These are phyloP conservation scores for Thomomys bottae DNA, from an alignment of 2,113 vertebrate species.

Conservation along the genomic window DNA sequence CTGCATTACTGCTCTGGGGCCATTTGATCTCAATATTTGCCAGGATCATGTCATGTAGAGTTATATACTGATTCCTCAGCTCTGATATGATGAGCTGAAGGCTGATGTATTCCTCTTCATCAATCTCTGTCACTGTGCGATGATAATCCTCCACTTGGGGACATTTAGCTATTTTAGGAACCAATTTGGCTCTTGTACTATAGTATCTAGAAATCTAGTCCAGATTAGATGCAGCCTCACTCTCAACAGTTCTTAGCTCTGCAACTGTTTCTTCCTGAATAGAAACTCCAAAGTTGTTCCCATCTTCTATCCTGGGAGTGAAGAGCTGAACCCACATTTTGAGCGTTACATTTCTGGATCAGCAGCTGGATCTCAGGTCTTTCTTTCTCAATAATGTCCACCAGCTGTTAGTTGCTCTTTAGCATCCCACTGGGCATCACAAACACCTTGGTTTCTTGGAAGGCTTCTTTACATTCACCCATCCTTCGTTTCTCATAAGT, in stretches of 20 bases:
- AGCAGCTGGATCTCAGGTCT: constrained; percentile 99
- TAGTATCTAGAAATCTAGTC: constrained; percentile 99
- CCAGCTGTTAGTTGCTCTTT: constrained; percentile 97
- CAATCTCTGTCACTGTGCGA: constrained; percentile 98
- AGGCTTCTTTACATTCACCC: constrained; percentile 93
- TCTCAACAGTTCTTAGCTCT: constrained; percentile 97
- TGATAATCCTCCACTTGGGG: constrained; percentile 99
- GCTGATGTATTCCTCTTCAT: constrained; percentile 99
- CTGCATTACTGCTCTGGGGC: constrained; percentile 98
- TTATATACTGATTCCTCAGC: constrained; percentile 99
- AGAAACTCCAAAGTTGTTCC: constrained; percentile 99
- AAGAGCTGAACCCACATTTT: constrained; percentile 99
- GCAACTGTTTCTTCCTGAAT: constrained; percentile 99
- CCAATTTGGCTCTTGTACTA: constrained; percentile 99
- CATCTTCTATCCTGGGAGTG: constrained; percentile 99
- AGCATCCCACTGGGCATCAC: constrained; percentile 99
- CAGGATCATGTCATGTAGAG: constrained; percentile 99
- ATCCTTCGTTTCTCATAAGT: constrained; percentile 98
- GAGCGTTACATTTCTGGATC: constrained; percentile 99
- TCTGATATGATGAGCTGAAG: constrained; percentile 99
- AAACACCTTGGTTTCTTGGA: constrained; percentile 98
- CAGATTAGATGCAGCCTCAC: constrained; percentile 97
- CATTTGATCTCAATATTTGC: constrained; percentile 99
- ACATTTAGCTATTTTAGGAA: constrained; percentile 99
- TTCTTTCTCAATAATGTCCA: constrained; percentile 98